phyloP scores from a whole-genome alignment of 2,797 vertebrate genomes.

The Argentina silus region DNA sequence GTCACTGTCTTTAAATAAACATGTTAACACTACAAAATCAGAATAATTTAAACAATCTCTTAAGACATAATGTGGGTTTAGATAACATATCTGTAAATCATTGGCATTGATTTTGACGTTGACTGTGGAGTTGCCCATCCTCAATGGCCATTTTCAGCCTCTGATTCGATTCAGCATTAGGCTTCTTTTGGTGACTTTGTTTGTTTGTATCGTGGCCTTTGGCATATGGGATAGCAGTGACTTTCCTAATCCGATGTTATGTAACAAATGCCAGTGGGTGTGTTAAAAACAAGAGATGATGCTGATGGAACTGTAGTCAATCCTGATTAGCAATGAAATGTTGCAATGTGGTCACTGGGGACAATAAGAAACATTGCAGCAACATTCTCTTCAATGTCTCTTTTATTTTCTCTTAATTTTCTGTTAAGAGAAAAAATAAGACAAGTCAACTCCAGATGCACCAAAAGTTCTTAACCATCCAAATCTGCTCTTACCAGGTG shows the following conservation, averaged over 20 bases:
- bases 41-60: neutral
- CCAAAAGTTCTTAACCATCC: no score
- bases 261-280: conserved; percentile 31
- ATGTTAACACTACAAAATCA: neutral
- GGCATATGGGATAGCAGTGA: conserved; percentile 22
- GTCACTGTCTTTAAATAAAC: neutral
- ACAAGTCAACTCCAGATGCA: no score
- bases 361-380: no score
- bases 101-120: conserved; percentile 56
- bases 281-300: neutral
- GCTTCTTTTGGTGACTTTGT: conserved; percentile 45
- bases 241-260: conserved; percentile 52
- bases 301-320: neutral
- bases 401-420: no score
- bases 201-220: conserved; percentile 36
- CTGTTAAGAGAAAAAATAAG: no score
- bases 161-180: conserved; percentile 23
- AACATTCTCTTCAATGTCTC: no score
- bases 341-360: neutral
- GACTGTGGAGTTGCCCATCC: conserved; percentile 37
- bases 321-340: neutral
- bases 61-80: conserved; percentile 25
- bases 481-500: no score
- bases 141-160: conserved; percentile 51
- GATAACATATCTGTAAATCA: conserved; percentile 33